Evolutionary conservation across 2,888 invertebrate species (phyloP).

Genomic region (Drosophila infuscata): DNA sequence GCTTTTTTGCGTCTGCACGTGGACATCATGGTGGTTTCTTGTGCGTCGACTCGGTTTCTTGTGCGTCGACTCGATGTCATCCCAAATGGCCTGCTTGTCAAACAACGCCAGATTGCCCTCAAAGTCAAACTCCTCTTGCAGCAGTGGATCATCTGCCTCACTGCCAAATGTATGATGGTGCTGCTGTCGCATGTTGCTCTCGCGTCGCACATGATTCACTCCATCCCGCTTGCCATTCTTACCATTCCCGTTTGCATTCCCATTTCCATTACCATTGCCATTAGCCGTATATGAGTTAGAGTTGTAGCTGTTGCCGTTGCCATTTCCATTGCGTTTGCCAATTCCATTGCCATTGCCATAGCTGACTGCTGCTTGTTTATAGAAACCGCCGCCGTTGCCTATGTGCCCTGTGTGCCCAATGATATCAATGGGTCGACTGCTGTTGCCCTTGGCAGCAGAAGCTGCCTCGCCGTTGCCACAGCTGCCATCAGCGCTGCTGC

Average conservation of each 20-base stretch:
- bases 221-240: constrained; percentile 57
- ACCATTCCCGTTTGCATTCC: constrained; percentile 5
- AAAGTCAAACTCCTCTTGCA: constrained; percentile 94
- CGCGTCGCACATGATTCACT: constrained; percentile 76
- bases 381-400: constrained; percentile 50
- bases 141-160: constrained; percentile 83
- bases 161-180: constrained; percentile 83
- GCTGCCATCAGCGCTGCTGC: constrained; percentile 67
- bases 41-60: constrained; percentile 78
- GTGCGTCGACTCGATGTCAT: constrained; percentile 87
- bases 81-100: constrained; percentile 93
- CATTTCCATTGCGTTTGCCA: constrained; percentile 33
- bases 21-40: constrained; percentile 63
- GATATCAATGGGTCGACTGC: constrained; percentile 83
- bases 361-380: constrained; percentile 74
- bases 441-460: constrained; percentile 45
- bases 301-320: constrained; percentile 30
- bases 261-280: constrained; percentile 52
- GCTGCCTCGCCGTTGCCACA: constrained; percentile 45
- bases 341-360: constrained; percentile 53
- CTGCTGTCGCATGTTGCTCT: constrained; percentile 78
- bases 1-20: constrained; percentile 76
- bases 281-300: constrained; percentile 35
- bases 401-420: constrained; percentile 27
- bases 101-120: constrained; percentile 96